A percentile compares a stretch with the other conserved stretches of the same genome.
Evolutionary conservation across 2,888 invertebrate genomes (phyloP).

Genomic region (Luperina testacea): DNA sequence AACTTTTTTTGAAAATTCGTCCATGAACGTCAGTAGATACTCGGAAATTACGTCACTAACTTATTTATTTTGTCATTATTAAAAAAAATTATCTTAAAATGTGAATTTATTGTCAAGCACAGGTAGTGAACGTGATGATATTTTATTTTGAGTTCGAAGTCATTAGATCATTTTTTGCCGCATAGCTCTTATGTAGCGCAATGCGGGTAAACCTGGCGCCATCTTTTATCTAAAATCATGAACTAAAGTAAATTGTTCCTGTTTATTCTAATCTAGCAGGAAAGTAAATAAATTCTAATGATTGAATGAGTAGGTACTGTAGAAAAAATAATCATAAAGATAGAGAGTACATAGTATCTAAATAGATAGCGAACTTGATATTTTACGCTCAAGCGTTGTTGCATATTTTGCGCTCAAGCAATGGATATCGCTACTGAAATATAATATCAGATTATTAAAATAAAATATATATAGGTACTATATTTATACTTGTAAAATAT

Average conservation of each 20-base stretch:
- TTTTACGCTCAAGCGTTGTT: background rate
- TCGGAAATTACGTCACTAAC: background rate
- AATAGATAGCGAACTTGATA: background rate
- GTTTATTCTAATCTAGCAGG: background rate
- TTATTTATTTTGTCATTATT: background rate
- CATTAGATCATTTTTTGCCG: constrained; percentile 48
- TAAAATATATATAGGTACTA: too few relatives aligned
- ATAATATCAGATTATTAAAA: background rate
- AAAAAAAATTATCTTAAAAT: background rate
- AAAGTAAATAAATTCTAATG: constrained; percentile 5
- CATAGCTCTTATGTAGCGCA: constrained; percentile 62
- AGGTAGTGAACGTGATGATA: background rate
- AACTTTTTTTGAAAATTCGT: constrained; percentile 26
- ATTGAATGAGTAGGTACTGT: background rate
- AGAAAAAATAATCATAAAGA: background rate
- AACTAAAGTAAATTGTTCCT: constrained; percentile 19
- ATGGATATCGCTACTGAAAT: background rate
- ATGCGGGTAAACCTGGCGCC: constrained; percentile 61
- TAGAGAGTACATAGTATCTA: background rate
- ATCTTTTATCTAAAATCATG: constrained; percentile 54
- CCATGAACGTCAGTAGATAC: background rate
- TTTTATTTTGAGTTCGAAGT: constrained; percentile 19
- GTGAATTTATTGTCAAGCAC: background rate
- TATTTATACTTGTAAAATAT: too few relatives aligned
- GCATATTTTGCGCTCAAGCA: background rate